Evolutionary conservation across 2,113 vertebrate species (phyloP), one percentile per base, ranked within the genome.

Genomic region (Phainopepla nitens): DNA sequence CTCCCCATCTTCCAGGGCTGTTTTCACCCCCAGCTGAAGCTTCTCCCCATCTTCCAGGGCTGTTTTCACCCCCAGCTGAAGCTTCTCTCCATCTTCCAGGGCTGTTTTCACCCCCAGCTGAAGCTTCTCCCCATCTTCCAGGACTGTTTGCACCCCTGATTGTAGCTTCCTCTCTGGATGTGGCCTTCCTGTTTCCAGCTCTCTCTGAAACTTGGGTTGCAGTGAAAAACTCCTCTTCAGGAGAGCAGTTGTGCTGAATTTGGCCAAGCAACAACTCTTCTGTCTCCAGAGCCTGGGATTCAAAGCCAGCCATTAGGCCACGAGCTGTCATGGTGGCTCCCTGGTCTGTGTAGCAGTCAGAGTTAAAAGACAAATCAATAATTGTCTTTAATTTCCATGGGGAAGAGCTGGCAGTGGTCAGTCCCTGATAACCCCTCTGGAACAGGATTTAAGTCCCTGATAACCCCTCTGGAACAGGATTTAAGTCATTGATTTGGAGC

Each of bases 371-470:
- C 13, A 11, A 51, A 83, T 50, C 45, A 33, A 15, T 20, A 47
- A 29, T 44, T 79, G 42, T 27, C 49, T 71, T 56, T 51, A 31
- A 27, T 66, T 35, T 45, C 41, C 13, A 5, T 24, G 39, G 56
- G 44, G 45, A 69, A 22, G n/a, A 79, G 25, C 53, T 71, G 35
- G 36, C 58, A 45, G 54, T 28, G 56, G 24, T 77, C 39, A 31
- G 64, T 42, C 47, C 35, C 5, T 2, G 0, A 0, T 42, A 25
- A 47, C 10, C 7, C 56, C 35, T 45, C 20, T 65, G 49, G n/a
- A 53, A 15, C 5, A 51, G 78, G 42, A 19, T 61, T 82, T 20
- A 33, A 33, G 41, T 41, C 2, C 35, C 5, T 2, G 0, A 0
- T 42, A 25, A 47, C 10, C 7, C 56, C 35, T 45, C 20, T 65